Evolutionary conservation across 2,888 invertebrate genomes (phyloP).

Genomic region (Pristionchus mayeri): DNA sequence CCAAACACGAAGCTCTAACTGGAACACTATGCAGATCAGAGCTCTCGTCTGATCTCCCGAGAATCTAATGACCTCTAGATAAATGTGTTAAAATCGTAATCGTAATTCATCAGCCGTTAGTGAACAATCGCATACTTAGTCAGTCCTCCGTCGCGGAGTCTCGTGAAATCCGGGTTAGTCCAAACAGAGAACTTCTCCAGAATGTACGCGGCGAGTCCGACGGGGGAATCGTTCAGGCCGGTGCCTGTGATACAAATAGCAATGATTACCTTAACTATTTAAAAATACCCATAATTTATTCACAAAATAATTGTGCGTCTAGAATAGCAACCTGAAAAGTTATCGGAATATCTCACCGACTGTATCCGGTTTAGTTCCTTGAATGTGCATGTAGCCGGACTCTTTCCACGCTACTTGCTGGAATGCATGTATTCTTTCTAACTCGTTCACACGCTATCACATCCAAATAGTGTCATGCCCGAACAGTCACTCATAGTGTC

Average conservation of each 20-base stretch:
- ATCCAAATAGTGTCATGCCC: too few species aligned
- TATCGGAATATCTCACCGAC: slow-evolving; percentile 83
- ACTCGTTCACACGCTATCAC: too few species aligned
- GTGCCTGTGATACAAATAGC: slow-evolving; percentile 81
- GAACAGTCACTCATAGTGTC: too few species aligned
- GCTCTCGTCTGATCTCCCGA: too few species aligned
- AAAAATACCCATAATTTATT: too few species aligned
- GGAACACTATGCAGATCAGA: too few species aligned
- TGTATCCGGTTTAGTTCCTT: slow-evolving; percentile 91
- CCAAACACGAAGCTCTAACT: too few species aligned
- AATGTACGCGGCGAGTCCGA: slow-evolving; percentile 90
- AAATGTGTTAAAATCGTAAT: too few species aligned
- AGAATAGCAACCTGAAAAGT: too few species aligned
- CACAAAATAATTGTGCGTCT: too few species aligned
- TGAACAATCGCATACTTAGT: slow-evolving; percentile 62
- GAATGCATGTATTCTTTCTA: not conserved
- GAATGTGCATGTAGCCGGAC: slow-evolving; percentile 83
- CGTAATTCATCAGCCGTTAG: slow-evolving; percentile 82
- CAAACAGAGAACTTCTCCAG: slow-evolving; percentile 89
- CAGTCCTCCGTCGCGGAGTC: slow-evolving; percentile 83
- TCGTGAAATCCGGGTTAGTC: slow-evolving; percentile 80
- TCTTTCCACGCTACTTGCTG: slow-evolving; percentile 71
- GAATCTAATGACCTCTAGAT: too few species aligned
- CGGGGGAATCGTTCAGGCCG: slow-evolving; percentile 85
- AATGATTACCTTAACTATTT: too few species aligned